Percentiles rank a stretch among this genome's conserved stretches.
Conservation (phyloP, 2,888 invertebrate species). For the Ectemnius cavifrons region DNA sequence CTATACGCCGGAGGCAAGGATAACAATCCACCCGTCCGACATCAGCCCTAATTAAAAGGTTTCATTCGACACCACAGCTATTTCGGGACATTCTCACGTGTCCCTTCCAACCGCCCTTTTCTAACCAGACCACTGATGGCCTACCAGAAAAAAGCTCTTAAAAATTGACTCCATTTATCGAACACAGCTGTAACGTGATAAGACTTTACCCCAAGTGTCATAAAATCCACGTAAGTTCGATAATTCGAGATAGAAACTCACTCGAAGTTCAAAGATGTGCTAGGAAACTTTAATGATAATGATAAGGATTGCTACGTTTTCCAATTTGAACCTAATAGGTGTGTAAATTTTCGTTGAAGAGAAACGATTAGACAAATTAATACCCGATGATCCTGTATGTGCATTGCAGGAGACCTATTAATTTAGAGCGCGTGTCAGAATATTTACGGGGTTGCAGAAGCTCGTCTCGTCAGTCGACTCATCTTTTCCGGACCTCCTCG, state of each 20-base stretch:
- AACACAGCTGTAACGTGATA: slow-evolving; percentile 21
- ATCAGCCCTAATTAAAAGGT: slow-evolving; percentile 59
- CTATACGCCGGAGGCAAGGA: slow-evolving; percentile 38
- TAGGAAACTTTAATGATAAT: not conserved
- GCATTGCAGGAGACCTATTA: slow-evolving; percentile 59
- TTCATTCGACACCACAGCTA: slow-evolving; percentile 43
- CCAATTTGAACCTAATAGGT: not conserved
- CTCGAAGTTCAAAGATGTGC: not conserved
- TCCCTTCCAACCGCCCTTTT: slow-evolving; percentile 23
- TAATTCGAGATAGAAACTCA: not conserved
- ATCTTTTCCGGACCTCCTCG: slow-evolving; percentile 53
- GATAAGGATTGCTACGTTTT: no score
- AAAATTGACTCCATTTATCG: slow-evolving; percentile 19
- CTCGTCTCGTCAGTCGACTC: slow-evolving; percentile 32
- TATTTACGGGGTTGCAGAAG: slow-evolving; percentile 56
- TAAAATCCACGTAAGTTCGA: not conserved
- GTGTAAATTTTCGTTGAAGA: not conserved
- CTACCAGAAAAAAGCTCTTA: slow-evolving; percentile 32
- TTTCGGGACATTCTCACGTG: slow-evolving; percentile 53
- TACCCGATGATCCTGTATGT: not conserved
- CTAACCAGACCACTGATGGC: not conserved
- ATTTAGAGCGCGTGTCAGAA: slow-evolving; percentile 62
- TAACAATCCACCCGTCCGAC: slow-evolving; percentile 39
- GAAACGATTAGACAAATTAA: not conserved
- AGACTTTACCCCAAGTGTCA: slow-evolving; percentile 11